These are phyloP conservation scores for Eulemur mongoz DNA, from an alignment of 2,797 vertebrate genomes.

Conservation along the genomic window DNA sequence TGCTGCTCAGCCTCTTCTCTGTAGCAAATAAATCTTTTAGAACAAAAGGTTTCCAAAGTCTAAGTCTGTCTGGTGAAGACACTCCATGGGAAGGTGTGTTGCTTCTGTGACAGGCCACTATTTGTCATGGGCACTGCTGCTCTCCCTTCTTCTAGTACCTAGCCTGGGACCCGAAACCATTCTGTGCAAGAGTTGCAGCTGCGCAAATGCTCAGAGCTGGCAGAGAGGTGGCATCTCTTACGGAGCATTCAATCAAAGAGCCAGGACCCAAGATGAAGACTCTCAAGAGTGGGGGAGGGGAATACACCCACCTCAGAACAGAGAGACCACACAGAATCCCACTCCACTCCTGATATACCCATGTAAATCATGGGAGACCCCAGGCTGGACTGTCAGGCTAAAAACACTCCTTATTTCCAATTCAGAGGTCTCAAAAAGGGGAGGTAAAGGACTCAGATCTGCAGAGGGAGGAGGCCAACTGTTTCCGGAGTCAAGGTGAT, in stretches of 20 bases:
- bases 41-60: background rate
- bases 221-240: background rate
- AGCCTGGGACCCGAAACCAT: background rate
- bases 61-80: background rate
- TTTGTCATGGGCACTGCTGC: background rate
- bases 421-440: background rate
- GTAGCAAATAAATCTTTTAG: background rate
- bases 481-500: background rate
- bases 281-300: background rate
- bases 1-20: background rate
- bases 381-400: background rate
- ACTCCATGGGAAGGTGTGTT: background rate
- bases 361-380: background rate
- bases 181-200: background rate
- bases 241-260: background rate
- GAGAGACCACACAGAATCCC: background rate
- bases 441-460: background rate
- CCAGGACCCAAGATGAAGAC: background rate
- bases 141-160: background rate
- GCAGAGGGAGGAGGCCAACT: background rate
- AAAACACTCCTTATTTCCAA: background rate
- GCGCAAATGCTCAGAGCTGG: background rate
- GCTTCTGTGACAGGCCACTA: background rate
- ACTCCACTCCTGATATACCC: background rate
- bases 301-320: background rate